Percentiles rank a stretch among this genome's conserved stretches.
These are phyloP conservation scores for Scarus forsteni DNA, from an alignment of 2,797 vertebrate genomes.

Conservation along the genomic window DNA sequence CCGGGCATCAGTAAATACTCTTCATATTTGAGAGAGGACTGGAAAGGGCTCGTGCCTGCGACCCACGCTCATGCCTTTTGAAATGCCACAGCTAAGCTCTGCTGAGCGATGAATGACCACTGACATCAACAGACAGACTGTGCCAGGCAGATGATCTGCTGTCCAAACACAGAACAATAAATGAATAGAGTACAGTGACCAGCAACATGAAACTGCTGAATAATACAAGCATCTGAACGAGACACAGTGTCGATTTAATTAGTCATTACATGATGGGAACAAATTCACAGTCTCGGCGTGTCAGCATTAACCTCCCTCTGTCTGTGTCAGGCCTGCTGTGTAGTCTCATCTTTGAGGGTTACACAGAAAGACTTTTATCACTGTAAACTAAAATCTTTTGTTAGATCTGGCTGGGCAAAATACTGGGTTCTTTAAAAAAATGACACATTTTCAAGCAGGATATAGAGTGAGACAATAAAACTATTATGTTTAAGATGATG, in stretches of 20 bases:
- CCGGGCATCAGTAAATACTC: conserved; percentile 66
- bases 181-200: conserved; percentile 68
- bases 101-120: conserved; percentile 64
- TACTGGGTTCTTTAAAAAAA: too few species aligned
- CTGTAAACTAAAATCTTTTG: not conserved
- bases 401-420: too few species aligned
- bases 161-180: conserved; percentile 65
- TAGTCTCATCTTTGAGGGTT: not conserved
- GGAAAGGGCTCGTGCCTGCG: conserved; percentile 59
- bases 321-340: conserved; percentile 11
- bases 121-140: conserved; percentile 57
- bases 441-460: too few species aligned
- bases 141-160: conserved; percentile 72
- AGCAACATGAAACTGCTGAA: conserved; percentile 57
- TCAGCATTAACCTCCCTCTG: conserved; percentile 28
- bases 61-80: conserved; percentile 72
- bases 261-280: conserved; percentile 51
- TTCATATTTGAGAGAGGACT: conserved; percentile 70
- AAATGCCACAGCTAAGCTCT: conserved; percentile 72
- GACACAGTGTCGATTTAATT: conserved; percentile 56
- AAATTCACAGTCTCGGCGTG: conserved; percentile 30
- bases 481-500: too few species aligned
- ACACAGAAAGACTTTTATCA: not conserved
- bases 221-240: conserved; percentile 67
- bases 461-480: too few species aligned